Percentiles rank a stretch among this genome's conserved stretches.
Evolutionary conservation across 2,888 invertebrate genomes (phyloP).

Genomic region (Poecilobothrus nobilitatus): DNA sequence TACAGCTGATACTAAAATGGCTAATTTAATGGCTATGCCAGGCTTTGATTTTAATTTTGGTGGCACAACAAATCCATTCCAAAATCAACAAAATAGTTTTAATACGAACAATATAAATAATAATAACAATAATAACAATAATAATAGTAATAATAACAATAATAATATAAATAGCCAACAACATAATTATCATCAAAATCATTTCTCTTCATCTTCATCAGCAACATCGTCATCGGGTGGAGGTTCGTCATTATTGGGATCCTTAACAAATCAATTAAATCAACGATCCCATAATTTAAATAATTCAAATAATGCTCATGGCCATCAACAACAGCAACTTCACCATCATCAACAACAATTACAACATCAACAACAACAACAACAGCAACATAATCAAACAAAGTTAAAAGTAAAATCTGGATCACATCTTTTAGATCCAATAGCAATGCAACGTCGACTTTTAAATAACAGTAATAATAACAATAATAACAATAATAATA

Average conservation of each 20-base stretch:
- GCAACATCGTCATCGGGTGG: conserved; percentile 21
- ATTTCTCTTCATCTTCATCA: conserved; percentile 17
- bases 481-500: conserved; percentile 29
- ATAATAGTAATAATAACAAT: neutral
- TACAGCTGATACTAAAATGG: conserved; percentile 41
- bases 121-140: conserved; percentile 10
- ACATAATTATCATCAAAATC: conserved; percentile 20
- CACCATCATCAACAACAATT: conserved; percentile 33
- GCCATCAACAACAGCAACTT: conserved; percentile 28
- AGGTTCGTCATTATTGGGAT: conserved; percentile 24
- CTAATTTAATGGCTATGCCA: conserved; percentile 33
- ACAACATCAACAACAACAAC: conserved; percentile 26
- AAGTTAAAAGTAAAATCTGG: conserved; percentile 51
- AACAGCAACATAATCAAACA: conserved; percentile 36
- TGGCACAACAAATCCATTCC: conserved; percentile 21
- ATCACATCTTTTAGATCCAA: conserved; percentile 48
- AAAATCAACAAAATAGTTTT: conserved; percentile 15
- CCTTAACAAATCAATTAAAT: conserved; percentile 27
- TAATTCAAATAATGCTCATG: conserved; percentile 11
- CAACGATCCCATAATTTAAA: conserved; percentile 4
- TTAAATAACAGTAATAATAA: conserved; percentile 29
- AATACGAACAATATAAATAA: conserved; percentile 13
- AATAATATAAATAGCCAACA: conserved; percentile 17
- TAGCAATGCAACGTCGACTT: conserved; percentile 45
- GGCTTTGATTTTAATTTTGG: conserved; percentile 34